These are phyloP conservation scores for Tiphia femorata DNA, from an alignment of 2,888 invertebrate species.

Conservation along the genomic window DNA sequence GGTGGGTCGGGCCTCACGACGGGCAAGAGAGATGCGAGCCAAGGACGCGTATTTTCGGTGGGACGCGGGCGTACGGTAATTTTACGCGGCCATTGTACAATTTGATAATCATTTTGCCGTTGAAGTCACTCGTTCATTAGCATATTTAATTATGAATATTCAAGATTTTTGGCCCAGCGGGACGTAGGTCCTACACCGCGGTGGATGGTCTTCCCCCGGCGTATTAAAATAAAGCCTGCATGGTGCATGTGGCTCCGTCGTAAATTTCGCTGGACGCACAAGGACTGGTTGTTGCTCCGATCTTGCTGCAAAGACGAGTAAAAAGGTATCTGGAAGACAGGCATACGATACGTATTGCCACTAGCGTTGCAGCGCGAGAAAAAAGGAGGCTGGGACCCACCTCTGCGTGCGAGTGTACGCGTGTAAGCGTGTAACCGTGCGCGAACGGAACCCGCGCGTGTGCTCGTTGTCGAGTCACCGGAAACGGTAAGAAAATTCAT, in stretches of 20 bases:
- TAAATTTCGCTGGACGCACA: slow-evolving; percentile 60
- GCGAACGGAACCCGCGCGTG: neutral
- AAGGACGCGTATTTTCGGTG: slow-evolving; percentile 19
- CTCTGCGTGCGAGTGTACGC: slow-evolving; percentile 15
- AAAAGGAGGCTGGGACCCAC: slow-evolving; percentile 30
- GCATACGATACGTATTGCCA: slow-evolving; percentile 57
- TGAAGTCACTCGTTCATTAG: slow-evolving; percentile 64
- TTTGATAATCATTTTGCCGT: slow-evolving; percentile 65
- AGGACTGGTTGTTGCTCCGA: slow-evolving; percentile 58
- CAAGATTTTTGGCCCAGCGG: slow-evolving; percentile 66
- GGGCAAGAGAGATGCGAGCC: too few relatives aligned
- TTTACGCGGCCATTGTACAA: slow-evolving; percentile 58
- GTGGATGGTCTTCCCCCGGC: slow-evolving; percentile 35
- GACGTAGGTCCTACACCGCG: slow-evolving; percentile 48
- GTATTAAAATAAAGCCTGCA: slow-evolving; percentile 64
- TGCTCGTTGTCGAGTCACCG: neutral
- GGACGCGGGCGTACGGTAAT: slow-evolving; percentile 42
- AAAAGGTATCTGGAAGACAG: slow-evolving; percentile 56
- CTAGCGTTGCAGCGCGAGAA: slow-evolving; percentile 48
- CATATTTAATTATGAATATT: slow-evolving; percentile 68
- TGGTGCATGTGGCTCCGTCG: slow-evolving; percentile 57
- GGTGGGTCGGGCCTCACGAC: too few relatives aligned
- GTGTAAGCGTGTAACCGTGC: neutral
- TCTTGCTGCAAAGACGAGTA: slow-evolving; percentile 53
- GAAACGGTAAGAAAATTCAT: too few relatives aligned